phyloP scores from a whole-genome alignment of 2,888 invertebrate genomes.

The Alcis repandata region DNA sequence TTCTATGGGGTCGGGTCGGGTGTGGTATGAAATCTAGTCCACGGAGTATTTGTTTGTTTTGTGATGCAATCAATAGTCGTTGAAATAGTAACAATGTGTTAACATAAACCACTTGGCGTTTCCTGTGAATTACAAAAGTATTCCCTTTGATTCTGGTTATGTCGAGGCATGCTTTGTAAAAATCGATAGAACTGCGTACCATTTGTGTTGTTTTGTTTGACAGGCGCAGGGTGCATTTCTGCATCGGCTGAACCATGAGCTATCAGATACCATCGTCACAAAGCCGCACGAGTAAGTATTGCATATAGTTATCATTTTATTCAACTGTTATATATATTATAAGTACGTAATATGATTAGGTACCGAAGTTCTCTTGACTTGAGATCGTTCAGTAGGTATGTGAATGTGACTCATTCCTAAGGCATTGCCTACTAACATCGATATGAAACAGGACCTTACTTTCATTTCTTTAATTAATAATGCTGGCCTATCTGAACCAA shows the following conservation, averaged over 20 bases:
- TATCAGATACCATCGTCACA: slow-evolving; percentile 93
- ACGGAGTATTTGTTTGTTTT: slow-evolving; percentile 80
- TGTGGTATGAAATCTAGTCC: slow-evolving; percentile 83
- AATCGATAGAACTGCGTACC: slow-evolving; percentile 37
- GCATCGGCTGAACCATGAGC: slow-evolving; percentile 93
- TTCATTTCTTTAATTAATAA: slow-evolving; percentile 31
- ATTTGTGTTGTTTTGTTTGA: slow-evolving; percentile 63
- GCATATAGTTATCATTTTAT: background rate
- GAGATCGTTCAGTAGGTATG: slow-evolving; percentile 35
- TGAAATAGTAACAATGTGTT: slow-evolving; percentile 15
- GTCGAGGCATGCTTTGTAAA: slow-evolving; percentile 8
- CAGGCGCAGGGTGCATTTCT: slow-evolving; percentile 88
- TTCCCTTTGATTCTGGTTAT: slow-evolving; percentile 6
- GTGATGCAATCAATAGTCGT: slow-evolving; percentile 54
- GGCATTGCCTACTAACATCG: slow-evolving; percentile 50
- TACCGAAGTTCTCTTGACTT: slow-evolving; percentile 20
- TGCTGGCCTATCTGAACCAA: background rate
- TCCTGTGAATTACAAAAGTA: background rate
- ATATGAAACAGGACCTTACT: slow-evolving; percentile 23
- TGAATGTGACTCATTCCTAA: slow-evolving; percentile 64
- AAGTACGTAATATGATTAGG: background rate
- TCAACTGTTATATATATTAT: background rate
- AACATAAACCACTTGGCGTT: slow-evolving; percentile 14
- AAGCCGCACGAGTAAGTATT: slow-evolving; percentile 93
- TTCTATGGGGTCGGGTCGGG: slow-evolving; percentile 62